A percentile compares a stretch with the other conserved stretches of the same genome.
Conservation (phyloP, 2,797 vertebrate genomes). For the Alcedo quadribrachys region DNA sequence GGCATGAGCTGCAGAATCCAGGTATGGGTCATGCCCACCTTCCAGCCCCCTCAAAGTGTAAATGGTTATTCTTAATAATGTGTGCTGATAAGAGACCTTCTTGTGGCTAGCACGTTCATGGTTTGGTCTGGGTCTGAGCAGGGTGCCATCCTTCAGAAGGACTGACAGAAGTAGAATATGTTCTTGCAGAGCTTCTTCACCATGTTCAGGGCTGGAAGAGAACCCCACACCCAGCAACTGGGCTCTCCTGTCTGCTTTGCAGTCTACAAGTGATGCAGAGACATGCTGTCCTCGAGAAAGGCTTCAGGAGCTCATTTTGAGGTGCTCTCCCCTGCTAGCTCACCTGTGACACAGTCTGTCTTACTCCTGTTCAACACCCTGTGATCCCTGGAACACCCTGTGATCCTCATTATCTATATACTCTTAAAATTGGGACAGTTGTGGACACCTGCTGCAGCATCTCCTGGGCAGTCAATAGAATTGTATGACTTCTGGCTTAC, state of each 20-base stretch:
- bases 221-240: accelerated
- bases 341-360: background rate
- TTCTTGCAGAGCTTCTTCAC: background rate
- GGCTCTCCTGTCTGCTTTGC: background rate
- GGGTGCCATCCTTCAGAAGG: background rate
- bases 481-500: background rate
- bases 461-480: background rate
- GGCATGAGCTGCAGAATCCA: background rate
- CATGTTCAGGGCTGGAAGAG: background rate
- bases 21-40: accelerated
- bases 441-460: background rate
- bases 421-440: background rate
- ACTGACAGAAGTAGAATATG: background rate
- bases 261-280: background rate
- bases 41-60: background rate
- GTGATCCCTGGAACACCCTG: background rate
- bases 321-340: background rate
- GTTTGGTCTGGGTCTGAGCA: background rate
- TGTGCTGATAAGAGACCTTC: background rate
- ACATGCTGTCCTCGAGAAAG: background rate
- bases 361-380: background rate
- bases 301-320: background rate
- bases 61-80: background rate
- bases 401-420: background rate
- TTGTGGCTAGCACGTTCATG: accelerated